phyloP scores from a whole-genome alignment of 2,888 invertebrate genomes.

The Agrochola litura region DNA sequence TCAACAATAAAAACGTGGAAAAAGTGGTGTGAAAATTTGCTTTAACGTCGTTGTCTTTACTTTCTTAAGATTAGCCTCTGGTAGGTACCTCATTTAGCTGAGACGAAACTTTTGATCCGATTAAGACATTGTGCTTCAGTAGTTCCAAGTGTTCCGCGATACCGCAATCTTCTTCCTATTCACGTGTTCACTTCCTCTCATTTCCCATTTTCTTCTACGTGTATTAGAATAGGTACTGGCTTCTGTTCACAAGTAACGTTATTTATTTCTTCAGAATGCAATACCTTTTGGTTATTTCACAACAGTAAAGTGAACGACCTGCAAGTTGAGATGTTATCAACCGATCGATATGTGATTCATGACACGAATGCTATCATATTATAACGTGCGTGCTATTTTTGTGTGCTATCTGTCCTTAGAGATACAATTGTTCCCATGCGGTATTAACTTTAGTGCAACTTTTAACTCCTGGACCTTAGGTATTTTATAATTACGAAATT shows the following conservation, averaged over 20 bases:
- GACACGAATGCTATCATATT: slow-evolving; percentile 58
- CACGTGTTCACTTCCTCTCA: neutral
- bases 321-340: slow-evolving; percentile 69
- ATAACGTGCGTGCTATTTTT: slow-evolving; percentile 53
- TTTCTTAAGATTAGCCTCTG: neutral
- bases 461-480: neutral
- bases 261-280: neutral
- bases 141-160: neutral
- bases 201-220: neutral
- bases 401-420: slow-evolving; percentile 34
- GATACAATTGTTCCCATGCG: neutral
- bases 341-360: slow-evolving; percentile 75
- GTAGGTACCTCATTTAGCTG: neutral
- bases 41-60: neutral
- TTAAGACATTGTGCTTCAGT: neutral
- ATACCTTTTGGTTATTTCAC: slow-evolving; percentile 16
- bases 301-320: slow-evolving; percentile 67
- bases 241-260: neutral
- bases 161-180: neutral
- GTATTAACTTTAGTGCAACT: slow-evolving; percentile 13
- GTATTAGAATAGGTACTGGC: neutral
- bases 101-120: neutral
- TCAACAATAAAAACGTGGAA: neutral
- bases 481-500: neutral
- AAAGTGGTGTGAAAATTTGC: neutral